Percentiles rank a stretch among this genome's conserved stretches.
Conservation (phyloP, 1,140 invertebrate species). For the Thaumetopoea pityocampa region DNA sequence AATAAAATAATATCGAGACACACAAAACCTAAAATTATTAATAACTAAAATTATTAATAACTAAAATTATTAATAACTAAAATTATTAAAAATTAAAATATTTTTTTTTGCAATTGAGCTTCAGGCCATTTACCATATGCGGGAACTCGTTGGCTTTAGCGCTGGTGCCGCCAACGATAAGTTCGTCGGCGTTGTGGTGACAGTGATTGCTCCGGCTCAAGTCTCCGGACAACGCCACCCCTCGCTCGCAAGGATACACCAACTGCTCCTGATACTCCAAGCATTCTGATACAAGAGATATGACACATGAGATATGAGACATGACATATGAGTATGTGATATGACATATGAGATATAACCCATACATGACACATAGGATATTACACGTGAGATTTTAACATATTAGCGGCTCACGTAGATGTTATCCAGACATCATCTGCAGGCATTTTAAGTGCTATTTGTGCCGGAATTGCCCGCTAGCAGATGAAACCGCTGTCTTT, state of each 20-base stretch:
- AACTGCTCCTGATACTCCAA: slow-evolving; percentile 32
- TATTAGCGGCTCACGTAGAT: too few species aligned
- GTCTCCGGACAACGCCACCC: slow-evolving; percentile 7
- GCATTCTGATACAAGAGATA: slow-evolving; percentile 37
- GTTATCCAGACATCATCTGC: too few species aligned
- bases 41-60: too few species aligned
- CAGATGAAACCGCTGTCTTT: too few species aligned
- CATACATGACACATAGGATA: too few species aligned
- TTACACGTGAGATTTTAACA: too few species aligned
- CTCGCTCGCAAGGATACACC: slow-evolving; percentile 29
- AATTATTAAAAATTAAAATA: background rate
- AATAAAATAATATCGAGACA: too few species aligned
- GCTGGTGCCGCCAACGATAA: slow-evolving; percentile 28
- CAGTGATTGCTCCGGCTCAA: slow-evolving; percentile 22
- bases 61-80: background rate
- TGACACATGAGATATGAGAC: too few species aligned
- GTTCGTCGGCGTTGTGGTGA: slow-evolving; percentile 25
- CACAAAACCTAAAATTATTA: background rate
- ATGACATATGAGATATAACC: too few species aligned
- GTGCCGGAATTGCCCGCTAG: too few species aligned
- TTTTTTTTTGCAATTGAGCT: background rate
- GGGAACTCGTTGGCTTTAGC: slow-evolving; percentile 31
- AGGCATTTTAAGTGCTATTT: too few species aligned
- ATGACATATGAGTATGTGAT: background rate
- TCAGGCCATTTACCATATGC: slow-evolving; percentile 29